Conservation (phyloP, 1,140 invertebrate genomes). For the Ylistrum balloti region DNA sequence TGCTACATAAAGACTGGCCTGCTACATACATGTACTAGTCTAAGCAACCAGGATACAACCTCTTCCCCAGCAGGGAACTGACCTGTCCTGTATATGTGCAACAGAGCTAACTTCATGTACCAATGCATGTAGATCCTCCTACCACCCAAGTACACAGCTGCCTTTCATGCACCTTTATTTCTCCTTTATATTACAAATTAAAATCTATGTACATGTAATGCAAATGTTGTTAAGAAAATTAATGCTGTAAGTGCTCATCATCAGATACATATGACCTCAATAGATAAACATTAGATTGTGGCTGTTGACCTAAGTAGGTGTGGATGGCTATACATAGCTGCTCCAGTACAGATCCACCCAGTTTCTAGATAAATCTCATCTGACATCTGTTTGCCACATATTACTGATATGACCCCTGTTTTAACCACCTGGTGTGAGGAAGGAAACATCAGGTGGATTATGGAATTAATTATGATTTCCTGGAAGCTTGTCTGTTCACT, state of each 20-base stretch:
- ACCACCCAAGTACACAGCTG: no score
- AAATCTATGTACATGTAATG: no score
- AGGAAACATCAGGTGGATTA: neutral
- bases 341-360: neutral
- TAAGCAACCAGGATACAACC: neutral
- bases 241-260: no score
- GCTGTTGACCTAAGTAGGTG: neutral
- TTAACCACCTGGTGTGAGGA: constrained; percentile 1
- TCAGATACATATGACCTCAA: no score
- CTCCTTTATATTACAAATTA: no score
- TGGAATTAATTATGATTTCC: constrained; percentile 29
- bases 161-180: no score
- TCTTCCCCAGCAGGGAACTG: neutral
- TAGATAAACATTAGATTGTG: neutral
- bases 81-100: neutral
- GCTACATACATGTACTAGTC: neutral
- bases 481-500: neutral
- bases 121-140: no score
- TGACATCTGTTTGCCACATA: neutral
- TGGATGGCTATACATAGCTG: neutral
- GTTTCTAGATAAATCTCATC: neutral
- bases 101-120: no score
- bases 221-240: no score
- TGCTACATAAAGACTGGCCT: no score
- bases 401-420: neutral